Conservation (phyloP, 1,140 invertebrate species). For the Piezodorus guildinii region DNA sequence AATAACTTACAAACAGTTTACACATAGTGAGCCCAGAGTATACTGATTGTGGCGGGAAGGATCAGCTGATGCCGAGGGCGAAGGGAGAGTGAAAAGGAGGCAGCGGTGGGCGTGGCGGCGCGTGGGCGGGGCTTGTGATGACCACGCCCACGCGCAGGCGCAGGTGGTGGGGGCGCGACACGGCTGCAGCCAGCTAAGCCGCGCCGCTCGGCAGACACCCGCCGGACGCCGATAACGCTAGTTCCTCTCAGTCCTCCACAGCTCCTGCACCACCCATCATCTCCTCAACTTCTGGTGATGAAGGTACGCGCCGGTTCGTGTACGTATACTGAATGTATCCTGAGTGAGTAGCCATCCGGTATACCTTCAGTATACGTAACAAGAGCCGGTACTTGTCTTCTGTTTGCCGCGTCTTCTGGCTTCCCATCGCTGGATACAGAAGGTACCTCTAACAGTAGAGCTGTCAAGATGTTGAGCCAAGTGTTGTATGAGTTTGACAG, state of each 20-base stretch:
- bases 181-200: not conserved
- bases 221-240: no score
- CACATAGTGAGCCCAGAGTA: no score
- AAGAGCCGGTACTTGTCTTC: slow-evolving; percentile 64
- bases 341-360: slow-evolving; percentile 94
- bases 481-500: no score
- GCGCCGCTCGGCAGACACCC: not conserved
- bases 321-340: slow-evolving; percentile 99
- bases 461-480: no score
- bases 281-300: not conserved
- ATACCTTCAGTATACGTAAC: slow-evolving; percentile 99
- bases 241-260: not conserved
- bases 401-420: no score
- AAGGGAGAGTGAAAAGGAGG: no score
- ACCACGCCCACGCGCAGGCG: slow-evolving; percentile 8
- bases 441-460: no score
- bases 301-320: slow-evolving; percentile 66
- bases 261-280: not conserved
- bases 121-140: not conserved
- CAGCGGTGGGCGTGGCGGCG: no score
- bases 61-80: no score
- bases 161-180: slow-evolving; percentile 2
- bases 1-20: no score
- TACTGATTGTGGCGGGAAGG: no score
- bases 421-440: no score